phyloP scores from a whole-genome alignment of 2,888 invertebrate genomes.

The Isotomurus palustris region DNA sequence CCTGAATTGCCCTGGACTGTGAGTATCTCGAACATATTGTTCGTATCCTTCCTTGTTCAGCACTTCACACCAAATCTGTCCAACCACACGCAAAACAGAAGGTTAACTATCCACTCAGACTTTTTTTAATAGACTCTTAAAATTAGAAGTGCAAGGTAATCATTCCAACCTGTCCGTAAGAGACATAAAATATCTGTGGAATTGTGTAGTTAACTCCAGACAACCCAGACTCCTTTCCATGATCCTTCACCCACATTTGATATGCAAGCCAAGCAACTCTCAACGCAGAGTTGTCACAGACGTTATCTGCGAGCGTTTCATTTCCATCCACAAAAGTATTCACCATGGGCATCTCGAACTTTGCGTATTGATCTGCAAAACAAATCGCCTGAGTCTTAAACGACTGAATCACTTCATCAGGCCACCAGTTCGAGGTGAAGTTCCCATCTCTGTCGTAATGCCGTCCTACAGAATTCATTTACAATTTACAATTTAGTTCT shows the following conservation, averaged over 20 bases:
- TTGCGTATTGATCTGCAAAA: constrained; percentile 49
- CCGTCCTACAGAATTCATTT: constrained; percentile 44
- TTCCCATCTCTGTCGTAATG: constrained; percentile 49
- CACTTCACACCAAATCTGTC: constrained; percentile 51
- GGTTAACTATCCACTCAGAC: neutral
- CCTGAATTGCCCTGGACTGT: constrained; percentile 50
- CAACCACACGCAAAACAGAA: neutral
- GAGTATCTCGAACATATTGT: constrained; percentile 49
- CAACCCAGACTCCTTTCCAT: constrained; percentile 45
- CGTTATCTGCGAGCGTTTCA: constrained; percentile 50
- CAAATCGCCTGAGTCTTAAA: constrained; percentile 48
- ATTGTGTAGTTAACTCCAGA: constrained; percentile 49
- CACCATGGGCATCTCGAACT: constrained; percentile 47
- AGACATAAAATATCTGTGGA: constrained; percentile 50
- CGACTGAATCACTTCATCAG: constrained; percentile 47
- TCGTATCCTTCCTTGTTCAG: constrained; percentile 50
- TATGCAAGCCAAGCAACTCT: constrained; percentile 50
- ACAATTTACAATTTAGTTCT: neutral
- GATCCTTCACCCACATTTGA: constrained; percentile 46
- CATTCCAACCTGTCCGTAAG: constrained; percentile 51
- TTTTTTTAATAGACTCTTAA: neutral
- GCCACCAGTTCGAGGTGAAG: constrained; percentile 49
- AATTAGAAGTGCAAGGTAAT: neutral
- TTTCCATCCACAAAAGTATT: constrained; percentile 50
- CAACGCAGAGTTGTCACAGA: constrained; percentile 51